Evolutionary conservation across 1,140 invertebrate species (phyloP).

Genomic region (Anoplolepis gracilipes): DNA sequence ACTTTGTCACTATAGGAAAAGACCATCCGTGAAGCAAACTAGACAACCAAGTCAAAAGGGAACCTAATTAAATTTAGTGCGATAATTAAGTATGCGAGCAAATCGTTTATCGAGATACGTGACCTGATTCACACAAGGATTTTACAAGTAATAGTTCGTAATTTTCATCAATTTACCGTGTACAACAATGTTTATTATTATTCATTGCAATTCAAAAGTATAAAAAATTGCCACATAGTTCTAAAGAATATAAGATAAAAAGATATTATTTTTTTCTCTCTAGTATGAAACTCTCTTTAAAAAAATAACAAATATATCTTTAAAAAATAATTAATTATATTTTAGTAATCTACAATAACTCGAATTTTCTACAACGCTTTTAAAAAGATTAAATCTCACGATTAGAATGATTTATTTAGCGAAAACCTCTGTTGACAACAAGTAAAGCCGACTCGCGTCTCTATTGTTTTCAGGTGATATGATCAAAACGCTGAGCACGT

Average conservation of each 20-base stretch:
- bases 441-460: conserved; percentile 6
- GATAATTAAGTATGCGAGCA: conserved; percentile 40
- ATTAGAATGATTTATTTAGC: conserved; percentile 28
- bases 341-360: not conserved
- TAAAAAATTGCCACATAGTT: not conserved
- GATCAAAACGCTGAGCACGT: conserved; percentile 47
- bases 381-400: not conserved
- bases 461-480: conserved; percentile 31
- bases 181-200: not conserved
- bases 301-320: too few species aligned
- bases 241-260: not conserved
- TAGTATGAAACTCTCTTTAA: too few species aligned
- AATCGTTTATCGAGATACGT: not conserved
- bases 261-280: not conserved
- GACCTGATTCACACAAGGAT: not conserved
- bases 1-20: not conserved
- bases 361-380: not conserved
- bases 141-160: not conserved
- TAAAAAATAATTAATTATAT: too few species aligned
- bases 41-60: conserved; percentile 63
- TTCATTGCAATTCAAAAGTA: not conserved
- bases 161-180: not conserved
- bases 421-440: not conserved
- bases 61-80: conserved; percentile 33
- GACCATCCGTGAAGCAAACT: conserved; percentile 54